These are phyloP conservation scores for Cygnus olor DNA, from an alignment of 2,797 vertebrate genomes.

Conservation along the genomic window DNA sequence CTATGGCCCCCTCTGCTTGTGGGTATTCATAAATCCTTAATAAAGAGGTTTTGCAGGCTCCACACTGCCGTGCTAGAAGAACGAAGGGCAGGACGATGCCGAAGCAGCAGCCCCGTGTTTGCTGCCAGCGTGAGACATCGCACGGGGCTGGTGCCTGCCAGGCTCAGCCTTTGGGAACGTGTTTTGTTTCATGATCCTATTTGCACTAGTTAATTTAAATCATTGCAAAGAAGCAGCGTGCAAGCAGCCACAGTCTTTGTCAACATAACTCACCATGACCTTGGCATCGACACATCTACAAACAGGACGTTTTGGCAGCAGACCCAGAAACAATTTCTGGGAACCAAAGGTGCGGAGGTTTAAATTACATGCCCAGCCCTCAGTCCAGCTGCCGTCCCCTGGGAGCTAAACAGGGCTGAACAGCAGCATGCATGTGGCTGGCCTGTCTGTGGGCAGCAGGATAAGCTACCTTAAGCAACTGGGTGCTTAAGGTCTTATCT, in stretches of 20 bases:
- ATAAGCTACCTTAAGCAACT: slow-evolving; percentile 48
- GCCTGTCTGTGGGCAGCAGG: not conserved
- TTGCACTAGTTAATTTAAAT: not conserved
- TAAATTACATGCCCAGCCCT: not conserved
- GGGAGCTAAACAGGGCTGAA: not conserved
- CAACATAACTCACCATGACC: not conserved
- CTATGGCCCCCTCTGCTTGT: not conserved
- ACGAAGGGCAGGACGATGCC: rapidly evolving
- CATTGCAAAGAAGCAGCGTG: not conserved
- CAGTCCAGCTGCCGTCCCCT: not conserved
- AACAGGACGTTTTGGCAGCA: not conserved
- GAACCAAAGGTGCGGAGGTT: not conserved
- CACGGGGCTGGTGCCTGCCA: not conserved
- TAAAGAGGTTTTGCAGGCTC: not conserved
- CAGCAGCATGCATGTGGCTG: rapidly evolving
- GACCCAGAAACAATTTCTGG: not conserved
- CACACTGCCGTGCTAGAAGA: not conserved
- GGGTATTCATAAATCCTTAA: not conserved
- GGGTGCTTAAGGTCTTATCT: slow-evolving; percentile 28
- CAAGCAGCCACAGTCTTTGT: not conserved
- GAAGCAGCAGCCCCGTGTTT: not conserved
- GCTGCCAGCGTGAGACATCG: not conserved
- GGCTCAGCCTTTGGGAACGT: not conserved
- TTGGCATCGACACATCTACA: not conserved
- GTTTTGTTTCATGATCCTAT: not conserved